Evolutionary conservation across 2,888 invertebrate genomes (phyloP).

Genomic region (Dromius quadrimaculatus): DNA sequence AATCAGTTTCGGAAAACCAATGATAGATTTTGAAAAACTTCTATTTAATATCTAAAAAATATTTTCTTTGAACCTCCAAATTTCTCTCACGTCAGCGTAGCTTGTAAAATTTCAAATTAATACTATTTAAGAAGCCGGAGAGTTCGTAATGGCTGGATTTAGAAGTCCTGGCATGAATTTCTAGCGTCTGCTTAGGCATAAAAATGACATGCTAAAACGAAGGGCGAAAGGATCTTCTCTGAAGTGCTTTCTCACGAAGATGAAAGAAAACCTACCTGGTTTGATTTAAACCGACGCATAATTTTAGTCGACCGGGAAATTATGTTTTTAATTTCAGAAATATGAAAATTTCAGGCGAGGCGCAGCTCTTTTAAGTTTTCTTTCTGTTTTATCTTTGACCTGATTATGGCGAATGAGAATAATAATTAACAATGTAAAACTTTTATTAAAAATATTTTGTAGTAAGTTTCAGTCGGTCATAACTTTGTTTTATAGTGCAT

Average conservation of each 20-base stretch:
- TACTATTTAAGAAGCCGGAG: too few species aligned
- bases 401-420: conserved; percentile 19
- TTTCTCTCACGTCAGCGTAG: too few species aligned
- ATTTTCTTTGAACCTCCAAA: too few species aligned
- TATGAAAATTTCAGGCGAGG: conserved; percentile 28
- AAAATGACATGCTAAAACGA: conserved; percentile 21
- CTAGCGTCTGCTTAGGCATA: conserved; percentile 8
- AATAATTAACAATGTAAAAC: conserved; percentile 34
- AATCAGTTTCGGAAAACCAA: too few species aligned
- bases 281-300: conserved; percentile 30
- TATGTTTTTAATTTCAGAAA: conserved; percentile 33
- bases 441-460: conserved; percentile 44
- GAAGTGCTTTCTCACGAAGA: conserved; percentile 14
- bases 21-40: too few species aligned
- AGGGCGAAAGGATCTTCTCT: neutral
- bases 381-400: conserved; percentile 25
- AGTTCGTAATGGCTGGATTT: neutral
- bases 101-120: too few species aligned
- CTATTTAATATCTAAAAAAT: too few species aligned
- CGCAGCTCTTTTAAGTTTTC: neutral
- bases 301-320: conserved; percentile 22
- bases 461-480: conserved; percentile 31
- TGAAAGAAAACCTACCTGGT: conserved; percentile 29
- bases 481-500: conserved; percentile 39
- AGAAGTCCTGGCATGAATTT: neutral